Base-by-base conservation (phyloP, 1,140 invertebrate genomes). In the Diorhabda sublineata region DNA sequence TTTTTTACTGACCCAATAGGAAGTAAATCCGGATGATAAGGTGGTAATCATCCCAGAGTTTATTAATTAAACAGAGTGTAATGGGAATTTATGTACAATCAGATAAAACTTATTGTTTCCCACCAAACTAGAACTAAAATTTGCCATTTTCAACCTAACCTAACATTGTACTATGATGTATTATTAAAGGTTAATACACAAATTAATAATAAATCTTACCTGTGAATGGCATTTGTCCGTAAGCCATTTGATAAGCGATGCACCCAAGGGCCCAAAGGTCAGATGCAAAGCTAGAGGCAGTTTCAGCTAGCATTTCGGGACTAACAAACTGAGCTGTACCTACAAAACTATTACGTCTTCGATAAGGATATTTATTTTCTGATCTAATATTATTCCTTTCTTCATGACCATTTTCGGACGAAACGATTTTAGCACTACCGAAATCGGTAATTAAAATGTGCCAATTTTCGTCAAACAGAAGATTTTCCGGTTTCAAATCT, bases 191-290 rank as follows among this genome's bases (percentile, higher is more conserved):
- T 26, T 26, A 26, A 26, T 26, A 26, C 26, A 26, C 26, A 26
- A 26, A 26, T 26, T 26, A 26, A 26, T 26, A 26, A 26, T 26
- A 26, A 26, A 26, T 3, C 6, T 52, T 52, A 52, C 47, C 94
- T 71, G 91, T 86, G 83, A 99, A 99, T 0, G 97, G 97, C 44
- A 95, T 94, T 74, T 92, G 77, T 3, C 97, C 96, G 5, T 94
- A 89, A 42, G 98, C 89, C 92, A 99, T 97, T 84, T 99, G 97
- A 83, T 96, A 99, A 58, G 99, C 84, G 68, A 99, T 97, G 81
- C 97, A 99, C 4, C 97, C 98, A 44, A 98, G 84, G 0, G 97
- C 97, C 98, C 98, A 99, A n/a, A 99, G 84, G 83, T 99, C 98
- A 4, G 93, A 93, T 11, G 94, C 90, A 70, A 87, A 87, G 41